Evolutionary conservation across 2,888 invertebrate species (phyloP).

Genomic region (Furcula furcula): DNA sequence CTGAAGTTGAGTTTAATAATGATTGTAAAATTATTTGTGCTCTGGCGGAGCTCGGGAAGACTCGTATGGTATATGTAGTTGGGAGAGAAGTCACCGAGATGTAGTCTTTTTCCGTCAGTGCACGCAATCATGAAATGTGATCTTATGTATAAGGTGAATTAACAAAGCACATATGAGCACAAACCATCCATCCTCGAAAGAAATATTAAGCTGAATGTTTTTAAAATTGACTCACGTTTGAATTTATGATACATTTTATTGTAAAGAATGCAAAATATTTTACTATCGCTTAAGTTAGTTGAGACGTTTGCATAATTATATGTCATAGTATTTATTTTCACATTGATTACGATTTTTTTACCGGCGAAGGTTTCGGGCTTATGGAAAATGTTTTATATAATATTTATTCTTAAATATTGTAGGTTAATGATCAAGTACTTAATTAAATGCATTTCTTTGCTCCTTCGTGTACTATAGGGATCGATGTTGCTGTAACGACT

Average conservation of each 20-base stretch:
- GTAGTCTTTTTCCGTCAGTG: slow-evolving; percentile 24
- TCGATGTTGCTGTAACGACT: slow-evolving; percentile 43
- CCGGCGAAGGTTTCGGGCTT: slow-evolving; percentile 52
- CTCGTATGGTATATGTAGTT: slow-evolving; percentile 11
- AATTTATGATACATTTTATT: slow-evolving; percentile 82
- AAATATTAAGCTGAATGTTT: slow-evolving; percentile 75
- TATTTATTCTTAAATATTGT: slow-evolving; percentile 62
- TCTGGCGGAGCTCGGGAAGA: slow-evolving; percentile 21
- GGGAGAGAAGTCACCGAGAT: slow-evolving; percentile 11
- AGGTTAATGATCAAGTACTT: slow-evolving; percentile 48
- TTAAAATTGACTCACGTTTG: slow-evolving; percentile 76
- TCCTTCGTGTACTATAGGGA: slow-evolving; percentile 50
- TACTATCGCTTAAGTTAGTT: slow-evolving; percentile 79
- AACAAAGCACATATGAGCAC: slow-evolving; percentile 79
- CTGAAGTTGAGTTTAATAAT: slow-evolving; percentile 68
- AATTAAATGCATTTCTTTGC: slow-evolving; percentile 53
- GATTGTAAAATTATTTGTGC: slow-evolving; percentile 53
- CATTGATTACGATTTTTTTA: slow-evolving; percentile 61
- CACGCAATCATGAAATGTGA: slow-evolving; percentile 59
- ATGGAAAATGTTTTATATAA: slow-evolving; percentile 64
- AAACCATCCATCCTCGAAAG: slow-evolving; percentile 78
- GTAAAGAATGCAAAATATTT: slow-evolving; percentile 71
- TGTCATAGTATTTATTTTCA: slow-evolving; percentile 78
- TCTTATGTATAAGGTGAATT: slow-evolving; percentile 71
- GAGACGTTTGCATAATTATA: slow-evolving; percentile 74